phyloP scores from a whole-genome alignment of 2,113 vertebrate species.

The Thamnaconus septentrionalis region DNA sequence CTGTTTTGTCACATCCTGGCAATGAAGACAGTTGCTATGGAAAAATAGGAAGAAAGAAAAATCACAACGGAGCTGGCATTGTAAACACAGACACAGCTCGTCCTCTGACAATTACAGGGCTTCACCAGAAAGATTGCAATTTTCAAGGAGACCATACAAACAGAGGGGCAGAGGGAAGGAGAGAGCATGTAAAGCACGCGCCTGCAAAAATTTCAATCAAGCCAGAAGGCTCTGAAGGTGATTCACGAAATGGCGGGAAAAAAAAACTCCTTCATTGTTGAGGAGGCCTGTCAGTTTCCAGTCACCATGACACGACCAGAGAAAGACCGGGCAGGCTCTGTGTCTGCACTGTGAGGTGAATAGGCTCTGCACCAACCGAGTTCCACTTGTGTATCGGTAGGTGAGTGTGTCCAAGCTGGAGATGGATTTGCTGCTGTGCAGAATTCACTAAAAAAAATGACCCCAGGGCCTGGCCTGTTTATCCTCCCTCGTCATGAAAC shows the following conservation, averaged over 20 bases:
- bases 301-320: slow-evolving; percentile 70
- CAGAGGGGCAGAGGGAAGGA: slow-evolving; percentile 52
- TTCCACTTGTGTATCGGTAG: slow-evolving; percentile 48
- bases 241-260: slow-evolving; percentile 69
- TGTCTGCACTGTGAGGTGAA: slow-evolving; percentile 47
- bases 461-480: slow-evolving; percentile 20
- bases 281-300: slow-evolving; percentile 61
- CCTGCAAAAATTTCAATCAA: slow-evolving; percentile 71
- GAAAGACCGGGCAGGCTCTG: slow-evolving; percentile 40
- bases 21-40: slow-evolving; percentile 76
- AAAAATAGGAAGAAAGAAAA: slow-evolving; percentile 22
- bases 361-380: slow-evolving; percentile 52
- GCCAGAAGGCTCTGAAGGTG: slow-evolving; percentile 63
- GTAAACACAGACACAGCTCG: slow-evolving; percentile 61
- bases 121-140: slow-evolving; percentile 73
- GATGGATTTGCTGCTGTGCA: slow-evolving; percentile 16
- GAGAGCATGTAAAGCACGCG: slow-evolving; percentile 53
- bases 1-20: slow-evolving; percentile 71
- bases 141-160: slow-evolving; percentile 72
- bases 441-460: slow-evolving; percentile 33
- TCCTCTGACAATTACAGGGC: slow-evolving; percentile 69
- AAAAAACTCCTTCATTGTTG: slow-evolving; percentile 68
- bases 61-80: slow-evolving; percentile 63
- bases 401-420: slow-evolving; percentile 31
- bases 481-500: slow-evolving; percentile 6